phyloP scores from a whole-genome alignment of 2,113 vertebrate species.

The Dryoscopus gambensis region DNA sequence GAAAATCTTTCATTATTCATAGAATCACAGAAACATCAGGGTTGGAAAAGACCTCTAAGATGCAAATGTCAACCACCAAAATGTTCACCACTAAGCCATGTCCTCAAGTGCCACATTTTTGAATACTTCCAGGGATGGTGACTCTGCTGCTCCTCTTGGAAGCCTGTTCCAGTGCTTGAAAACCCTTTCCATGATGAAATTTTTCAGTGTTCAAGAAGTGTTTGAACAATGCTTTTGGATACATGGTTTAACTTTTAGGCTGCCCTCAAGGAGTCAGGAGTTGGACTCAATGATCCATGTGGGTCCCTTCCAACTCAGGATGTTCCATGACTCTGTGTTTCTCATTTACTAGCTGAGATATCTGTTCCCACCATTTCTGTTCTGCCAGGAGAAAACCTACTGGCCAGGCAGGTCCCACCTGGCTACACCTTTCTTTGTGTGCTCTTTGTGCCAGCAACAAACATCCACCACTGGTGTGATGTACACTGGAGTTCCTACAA shows the following conservation, averaged over 20 bases:
- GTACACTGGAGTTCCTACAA: background rate
- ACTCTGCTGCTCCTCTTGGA: background rate
- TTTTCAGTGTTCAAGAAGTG: background rate
- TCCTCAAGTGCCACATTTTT: background rate
- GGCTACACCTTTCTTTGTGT: fast-evolving
- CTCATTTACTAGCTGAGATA: background rate
- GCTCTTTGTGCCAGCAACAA: background rate
- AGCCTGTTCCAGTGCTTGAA: background rate
- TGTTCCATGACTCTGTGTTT: background rate
- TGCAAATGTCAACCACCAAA: no score
- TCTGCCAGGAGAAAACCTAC: background rate
- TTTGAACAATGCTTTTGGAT: background rate
- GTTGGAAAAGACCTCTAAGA: background rate
- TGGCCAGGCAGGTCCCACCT: background rate
- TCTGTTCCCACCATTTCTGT: background rate
- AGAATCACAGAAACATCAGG: background rate
- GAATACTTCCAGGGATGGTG: background rate
- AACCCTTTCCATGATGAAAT: background rate
- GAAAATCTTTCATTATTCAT: background rate
- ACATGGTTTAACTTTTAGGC: background rate
- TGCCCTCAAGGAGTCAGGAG: background rate
- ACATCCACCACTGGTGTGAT: background rate
- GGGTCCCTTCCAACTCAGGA: background rate
- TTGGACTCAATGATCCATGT: background rate
- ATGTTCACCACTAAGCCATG: background rate